Evolutionary conservation across 1,140 invertebrate genomes (phyloP), one percentile per base, ranked within the genome.

Genomic region (Hestina assimilis): DNA sequence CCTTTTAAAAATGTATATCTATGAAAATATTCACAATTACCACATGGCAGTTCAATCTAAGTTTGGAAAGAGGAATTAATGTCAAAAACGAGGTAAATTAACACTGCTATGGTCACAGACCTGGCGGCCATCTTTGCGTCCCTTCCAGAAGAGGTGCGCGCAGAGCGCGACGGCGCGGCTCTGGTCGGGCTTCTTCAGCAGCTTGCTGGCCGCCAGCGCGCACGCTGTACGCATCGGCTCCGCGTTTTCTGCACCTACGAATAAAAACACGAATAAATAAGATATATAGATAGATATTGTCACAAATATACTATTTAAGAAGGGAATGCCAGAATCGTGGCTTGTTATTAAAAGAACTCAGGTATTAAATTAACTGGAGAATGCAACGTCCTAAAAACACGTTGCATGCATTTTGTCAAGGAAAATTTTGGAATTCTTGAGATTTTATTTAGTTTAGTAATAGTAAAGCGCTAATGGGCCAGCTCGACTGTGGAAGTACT

Each of bases 141-240:
- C 96, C 46, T 96, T 97, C 98, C 98, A 99, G 89, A 99, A 99
- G 29, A 99, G 92, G 87, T 99, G 96, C 0, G 97, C 96, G 79
- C 97, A 98, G 0, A 94, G 92, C 1, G 95, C 93, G 0, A 99
- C 95, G 4, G 96, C 97, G 54, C 97, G 89, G 79, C 96, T 97
- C 76, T 99, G 98, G 89, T 99, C 98, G 0, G 97, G 97, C 75
- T 99, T 99, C 88, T 99, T 98, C 0, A 99, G 90, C 40, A 99
- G 89, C 86, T 99, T 99, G 40, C 97, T 96, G 2, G 97, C 97
- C 3, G 97, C 96, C 28, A 98, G 84, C 4, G 96, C 96, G 89
- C 97, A 99, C 69, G 99, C 96, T 9, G 96, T 98, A 42, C 97
- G 90, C 31, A 99, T 91, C 0, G 98, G 97, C 69, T 98, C 96